Percentiles rank a stretch among this genome's conserved stretches.
phyloP scores from a whole-genome alignment of 2,797 vertebrate genomes.

The Staurois parvus region DNA sequence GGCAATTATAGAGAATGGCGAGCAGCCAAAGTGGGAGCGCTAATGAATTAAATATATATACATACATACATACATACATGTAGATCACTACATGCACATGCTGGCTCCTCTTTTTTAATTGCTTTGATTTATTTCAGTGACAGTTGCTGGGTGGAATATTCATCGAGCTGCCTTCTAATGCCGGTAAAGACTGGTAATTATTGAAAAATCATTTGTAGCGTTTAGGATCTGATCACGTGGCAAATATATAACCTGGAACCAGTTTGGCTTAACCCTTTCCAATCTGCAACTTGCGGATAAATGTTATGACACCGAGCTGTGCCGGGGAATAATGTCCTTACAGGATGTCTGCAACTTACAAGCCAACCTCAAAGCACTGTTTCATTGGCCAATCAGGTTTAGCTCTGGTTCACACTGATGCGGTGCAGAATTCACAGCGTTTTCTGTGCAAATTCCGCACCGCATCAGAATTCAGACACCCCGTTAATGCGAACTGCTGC shows the following conservation, averaged over 20 bases:
- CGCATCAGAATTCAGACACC: no score
- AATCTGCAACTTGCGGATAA: no score
- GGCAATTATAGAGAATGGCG: slow-evolving; percentile 43
- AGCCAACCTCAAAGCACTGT: no score
- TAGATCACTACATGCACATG: neutral
- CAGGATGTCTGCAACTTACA: no score
- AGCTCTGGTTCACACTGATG: no score
- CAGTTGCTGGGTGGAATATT: slow-evolving; percentile 41
- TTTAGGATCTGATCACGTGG: neutral
- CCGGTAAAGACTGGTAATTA: slow-evolving; percentile 5
- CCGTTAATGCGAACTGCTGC: no score
- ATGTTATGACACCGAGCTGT: no score
- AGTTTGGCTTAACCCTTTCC: neutral
- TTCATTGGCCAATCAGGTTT: no score
- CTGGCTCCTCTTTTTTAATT: slow-evolving; percentile 22
- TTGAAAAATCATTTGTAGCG: neutral
- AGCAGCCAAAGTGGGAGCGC: slow-evolving; percentile 30
- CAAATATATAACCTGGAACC: neutral
- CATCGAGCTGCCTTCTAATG: neutral
- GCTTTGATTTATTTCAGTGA: slow-evolving; percentile 49
- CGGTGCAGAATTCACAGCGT: no score
- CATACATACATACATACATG: neutral
- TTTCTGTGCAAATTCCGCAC: no score
- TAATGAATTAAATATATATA: slow-evolving; percentile 20
- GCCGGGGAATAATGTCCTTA: no score